phyloP scores from a whole-genome alignment of 2,797 vertebrate species.

The Coranthus polyacanthus region DNA sequence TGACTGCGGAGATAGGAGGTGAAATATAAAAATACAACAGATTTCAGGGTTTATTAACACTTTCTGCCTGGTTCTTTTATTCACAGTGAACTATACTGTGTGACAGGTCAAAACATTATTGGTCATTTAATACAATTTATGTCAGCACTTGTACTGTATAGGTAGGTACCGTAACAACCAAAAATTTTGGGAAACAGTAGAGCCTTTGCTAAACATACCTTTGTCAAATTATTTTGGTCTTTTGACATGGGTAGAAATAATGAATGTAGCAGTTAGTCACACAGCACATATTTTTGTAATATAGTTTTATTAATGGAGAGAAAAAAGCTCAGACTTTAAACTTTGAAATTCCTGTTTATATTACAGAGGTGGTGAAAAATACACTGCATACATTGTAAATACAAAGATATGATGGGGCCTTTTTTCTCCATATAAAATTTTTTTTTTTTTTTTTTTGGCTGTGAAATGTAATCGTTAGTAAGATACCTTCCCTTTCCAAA shows the following conservation, averaged over 20 bases:
- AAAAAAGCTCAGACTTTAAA: slow-evolving; percentile 29
- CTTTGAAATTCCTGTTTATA: slow-evolving; percentile 23
- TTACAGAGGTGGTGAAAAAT: slow-evolving; percentile 8
- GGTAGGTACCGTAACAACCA: too few species aligned
- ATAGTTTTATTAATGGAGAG: slow-evolving; percentile 61
- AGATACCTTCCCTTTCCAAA: slow-evolving; percentile 35
- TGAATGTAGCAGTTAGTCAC: not conserved
- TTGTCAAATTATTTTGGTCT: too few species aligned
- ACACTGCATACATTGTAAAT: slow-evolving; percentile 2
- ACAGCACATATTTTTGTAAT: slow-evolving; percentile 1
- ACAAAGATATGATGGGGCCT: slow-evolving; percentile 4
- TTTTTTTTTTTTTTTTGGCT: not conserved
- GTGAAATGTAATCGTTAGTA: slow-evolving; percentile 10
- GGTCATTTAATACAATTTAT: too few species aligned
- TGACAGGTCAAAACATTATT: too few species aligned
- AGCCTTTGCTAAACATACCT: too few species aligned
- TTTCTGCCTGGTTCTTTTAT: too few species aligned
- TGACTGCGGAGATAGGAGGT: too few species aligned
- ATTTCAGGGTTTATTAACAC: too few species aligned
- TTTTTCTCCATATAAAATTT: slow-evolving; percentile 16
- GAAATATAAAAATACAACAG: too few species aligned
- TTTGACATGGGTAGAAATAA: too few species aligned
- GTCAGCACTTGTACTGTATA: too few species aligned
- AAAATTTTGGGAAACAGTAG: too few species aligned
- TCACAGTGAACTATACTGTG: not conserved